A percentile compares a stretch with the other conserved stretches of the same genome.
Conservation (phyloP, 2,888 invertebrate species). For the Timandra comae region DNA sequence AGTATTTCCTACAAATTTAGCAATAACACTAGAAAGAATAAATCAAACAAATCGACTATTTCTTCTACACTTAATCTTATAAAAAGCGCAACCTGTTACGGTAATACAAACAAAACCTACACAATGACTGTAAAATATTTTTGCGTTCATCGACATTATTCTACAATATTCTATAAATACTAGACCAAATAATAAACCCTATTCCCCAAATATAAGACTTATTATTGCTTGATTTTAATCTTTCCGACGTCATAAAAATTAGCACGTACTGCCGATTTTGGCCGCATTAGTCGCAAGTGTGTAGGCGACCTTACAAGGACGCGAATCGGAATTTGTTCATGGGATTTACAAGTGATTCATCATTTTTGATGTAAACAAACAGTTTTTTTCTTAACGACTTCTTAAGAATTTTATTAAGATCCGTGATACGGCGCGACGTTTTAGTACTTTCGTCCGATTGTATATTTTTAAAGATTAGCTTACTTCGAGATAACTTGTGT, state of each 20-base stretch:
- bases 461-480: background rate
- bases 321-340: conserved; percentile 40
- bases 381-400: conserved; percentile 38
- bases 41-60: too few species aligned
- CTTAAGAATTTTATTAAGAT: conserved; percentile 33
- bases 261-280: background rate
- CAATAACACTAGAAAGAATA: too few species aligned
- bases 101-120: conserved; percentile 2
- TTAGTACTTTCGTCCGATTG: background rate
- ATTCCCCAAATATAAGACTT: too few species aligned
- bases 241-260: too few species aligned
- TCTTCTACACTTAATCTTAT: too few species aligned
- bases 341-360: conserved; percentile 65
- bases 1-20: too few species aligned
- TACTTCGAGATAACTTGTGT: background rate
- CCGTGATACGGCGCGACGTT: conserved; percentile 34
- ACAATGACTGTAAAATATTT: conserved; percentile 8
- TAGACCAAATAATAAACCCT: too few species aligned
- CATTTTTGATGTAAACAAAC: conserved; percentile 57
- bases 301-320: conserved; percentile 43
- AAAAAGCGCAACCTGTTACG: too few species aligned
- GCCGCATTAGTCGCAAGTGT: conserved; percentile 21
- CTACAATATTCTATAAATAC: too few species aligned
- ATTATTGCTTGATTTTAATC: too few species aligned
- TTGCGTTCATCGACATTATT: conserved; percentile 17